Percentiles rank a stretch among this genome's conserved stretches.
phyloP scores from a whole-genome alignment of 2,888 invertebrate species.

The Toxonevra muliebris region DNA sequence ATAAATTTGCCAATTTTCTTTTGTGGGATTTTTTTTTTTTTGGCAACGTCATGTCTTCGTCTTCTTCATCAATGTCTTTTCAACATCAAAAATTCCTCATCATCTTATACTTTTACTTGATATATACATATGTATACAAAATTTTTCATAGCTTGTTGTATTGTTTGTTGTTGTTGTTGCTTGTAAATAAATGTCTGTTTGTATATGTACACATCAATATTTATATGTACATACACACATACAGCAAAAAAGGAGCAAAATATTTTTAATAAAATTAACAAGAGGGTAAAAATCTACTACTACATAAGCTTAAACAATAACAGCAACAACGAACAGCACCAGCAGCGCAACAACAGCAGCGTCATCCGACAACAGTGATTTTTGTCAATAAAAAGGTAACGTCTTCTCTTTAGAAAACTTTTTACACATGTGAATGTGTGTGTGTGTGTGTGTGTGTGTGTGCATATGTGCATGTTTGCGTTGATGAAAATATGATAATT shows the following conservation, averaged over 20 bases:
- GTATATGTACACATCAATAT: slow-evolving; percentile 4
- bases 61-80: too few relatives aligned
- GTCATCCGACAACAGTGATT: slow-evolving; percentile 2
- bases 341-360: slow-evolving; percentile 8
- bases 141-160: neutral
- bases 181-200: neutral
- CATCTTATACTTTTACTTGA: too few relatives aligned
- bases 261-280: slow-evolving; percentile 63
- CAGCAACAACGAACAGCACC: neutral
- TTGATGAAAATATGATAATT: slow-evolving; percentile 64
- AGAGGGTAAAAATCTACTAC: slow-evolving; percentile 43
- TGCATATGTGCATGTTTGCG: slow-evolving; percentile 10
- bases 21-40: neutral
- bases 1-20: slow-evolving; percentile 2
- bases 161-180: neutral
- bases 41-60: too few relatives aligned
- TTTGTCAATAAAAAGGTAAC: slow-evolving; percentile 15
- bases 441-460: slow-evolving; percentile 44
- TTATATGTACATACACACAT: neutral
- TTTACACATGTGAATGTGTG: slow-evolving; percentile 32
- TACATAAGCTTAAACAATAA: too few relatives aligned
- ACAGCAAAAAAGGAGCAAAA: slow-evolving; percentile 36
- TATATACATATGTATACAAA: too few relatives aligned
- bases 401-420: neutral
- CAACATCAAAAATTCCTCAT: too few relatives aligned